Percentiles rank a stretch among this genome's conserved stretches.
Conservation (phyloP, 2,113 vertebrate genomes). For the Circaetus cinerascens region DNA sequence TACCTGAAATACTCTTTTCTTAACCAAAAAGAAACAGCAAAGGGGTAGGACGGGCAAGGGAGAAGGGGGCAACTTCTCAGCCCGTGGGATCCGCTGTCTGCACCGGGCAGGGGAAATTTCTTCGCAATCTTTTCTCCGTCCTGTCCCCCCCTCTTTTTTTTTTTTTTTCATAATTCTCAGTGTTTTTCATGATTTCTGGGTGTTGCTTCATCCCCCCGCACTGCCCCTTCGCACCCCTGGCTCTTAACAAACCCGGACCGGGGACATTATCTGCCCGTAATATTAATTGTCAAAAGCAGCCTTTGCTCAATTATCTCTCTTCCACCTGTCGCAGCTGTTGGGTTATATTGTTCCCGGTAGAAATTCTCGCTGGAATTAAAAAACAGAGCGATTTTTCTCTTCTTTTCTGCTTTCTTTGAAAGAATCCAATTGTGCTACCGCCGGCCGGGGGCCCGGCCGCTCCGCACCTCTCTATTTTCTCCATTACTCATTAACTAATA, state of each 20-base stretch:
- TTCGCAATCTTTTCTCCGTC: background rate
- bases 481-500: slow-evolving; percentile 44
- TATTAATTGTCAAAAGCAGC: slow-evolving; percentile 58
- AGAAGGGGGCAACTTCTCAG: background rate
- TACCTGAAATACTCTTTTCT: background rate
- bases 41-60: rapidly evolving
- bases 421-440: background rate
- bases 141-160: rapidly evolving
- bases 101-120: background rate
- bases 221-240: background rate
- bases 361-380: slow-evolving; percentile 40
- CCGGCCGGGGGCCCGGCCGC: background rate
- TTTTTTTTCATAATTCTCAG: background rate
- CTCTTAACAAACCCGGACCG: background rate
- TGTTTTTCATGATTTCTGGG: background rate
- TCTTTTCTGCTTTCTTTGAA: slow-evolving; percentile 9
- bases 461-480: background rate
- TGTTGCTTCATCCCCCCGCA: background rate
- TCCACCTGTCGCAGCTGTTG: slow-evolving; percentile 48
- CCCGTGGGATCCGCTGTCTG: background rate
- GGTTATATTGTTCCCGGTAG: background rate
- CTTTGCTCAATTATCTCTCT: slow-evolving; percentile 43
- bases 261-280: slow-evolving; percentile 6
- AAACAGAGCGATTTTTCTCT: background rate
- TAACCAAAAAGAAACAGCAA: background rate